These are phyloP conservation scores for Serinus canaria DNA, from an alignment of 2,113 vertebrate genomes.

Conservation along the genomic window DNA sequence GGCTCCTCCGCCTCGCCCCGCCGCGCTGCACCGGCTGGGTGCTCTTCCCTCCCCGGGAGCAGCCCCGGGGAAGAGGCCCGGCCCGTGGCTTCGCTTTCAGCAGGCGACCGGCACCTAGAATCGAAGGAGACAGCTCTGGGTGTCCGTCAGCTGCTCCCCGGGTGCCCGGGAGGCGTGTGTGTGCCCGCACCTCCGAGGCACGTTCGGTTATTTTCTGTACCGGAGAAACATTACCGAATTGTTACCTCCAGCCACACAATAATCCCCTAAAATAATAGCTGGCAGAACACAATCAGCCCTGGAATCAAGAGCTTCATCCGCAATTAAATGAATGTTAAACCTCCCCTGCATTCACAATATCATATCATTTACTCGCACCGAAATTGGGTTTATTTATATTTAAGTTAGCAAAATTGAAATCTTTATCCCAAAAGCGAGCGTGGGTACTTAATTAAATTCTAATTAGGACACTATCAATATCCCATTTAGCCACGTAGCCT, in stretches of 20 bases:
- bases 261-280: conserved; percentile 51
- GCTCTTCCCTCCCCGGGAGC: not conserved
- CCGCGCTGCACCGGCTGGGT: not conserved
- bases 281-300: conserved; percentile 22
- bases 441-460: conserved; percentile 99
- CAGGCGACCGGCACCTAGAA: not conserved
- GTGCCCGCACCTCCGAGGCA: not conserved
- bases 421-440: conserved; percentile 91
- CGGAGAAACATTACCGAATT: not conserved
- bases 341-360: conserved; percentile 43
- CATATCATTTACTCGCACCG: conserved; percentile 59
- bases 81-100: not conserved
- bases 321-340: conserved; percentile 63
- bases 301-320: conserved; percentile 47
- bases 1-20: not conserved
- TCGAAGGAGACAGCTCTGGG: not conserved
- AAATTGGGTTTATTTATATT: conserved; percentile 88
- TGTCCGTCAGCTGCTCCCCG: not conserved
- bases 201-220: not conserved
- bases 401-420: conserved; percentile 92
- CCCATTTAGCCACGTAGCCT: conserved; percentile 93
- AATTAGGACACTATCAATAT: conserved; percentile 99
- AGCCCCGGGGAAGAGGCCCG: not conserved
- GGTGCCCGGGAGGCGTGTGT: not conserved
- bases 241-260: conserved; percentile 36